Conservation (phyloP, 1,140 invertebrate genomes). For the Macrocentrus cingulum region DNA sequence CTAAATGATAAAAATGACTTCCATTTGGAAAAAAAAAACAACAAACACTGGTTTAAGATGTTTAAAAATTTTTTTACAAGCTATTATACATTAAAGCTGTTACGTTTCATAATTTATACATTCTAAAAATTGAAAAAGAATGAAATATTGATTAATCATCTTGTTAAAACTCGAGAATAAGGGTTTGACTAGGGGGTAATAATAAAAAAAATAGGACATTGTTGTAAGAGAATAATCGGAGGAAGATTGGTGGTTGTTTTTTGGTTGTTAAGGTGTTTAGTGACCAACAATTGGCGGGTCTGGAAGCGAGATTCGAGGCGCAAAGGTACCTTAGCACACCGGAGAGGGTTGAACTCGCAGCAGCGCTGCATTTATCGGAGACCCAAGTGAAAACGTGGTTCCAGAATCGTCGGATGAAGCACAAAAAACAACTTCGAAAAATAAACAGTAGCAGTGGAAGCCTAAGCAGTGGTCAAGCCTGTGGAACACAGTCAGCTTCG, state of each 20-base stretch:
- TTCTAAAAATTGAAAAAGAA: too few species aligned
- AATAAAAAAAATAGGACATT: too few species aligned
- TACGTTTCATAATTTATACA: too few species aligned
- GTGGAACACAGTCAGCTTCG: conserved; percentile 39
- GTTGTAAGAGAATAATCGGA: too few species aligned
- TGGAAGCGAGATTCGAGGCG: conserved; percentile 93
- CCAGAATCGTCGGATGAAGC: conserved; percentile 96
- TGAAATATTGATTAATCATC: too few species aligned
- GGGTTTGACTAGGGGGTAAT: too few species aligned
- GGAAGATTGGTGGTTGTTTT: background rate
- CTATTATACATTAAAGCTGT: too few species aligned
- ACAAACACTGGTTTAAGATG: too few species aligned
- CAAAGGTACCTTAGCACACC: conserved; percentile 97
- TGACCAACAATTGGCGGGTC: conserved; percentile 90
- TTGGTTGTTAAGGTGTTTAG: conserved; percentile 74
- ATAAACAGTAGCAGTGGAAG: conserved; percentile 43
- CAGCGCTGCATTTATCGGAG: conserved; percentile 89
- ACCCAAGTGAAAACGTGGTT: conserved; percentile 99
- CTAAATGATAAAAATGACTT: too few species aligned
- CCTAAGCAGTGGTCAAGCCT: conserved; percentile 33
- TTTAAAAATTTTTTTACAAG: too few species aligned
- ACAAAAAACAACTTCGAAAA: conserved; percentile 91
- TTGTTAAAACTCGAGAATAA: too few species aligned
- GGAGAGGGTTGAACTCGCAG: conserved; percentile 92
- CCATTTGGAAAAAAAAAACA: too few species aligned